These are phyloP conservation scores for Myiozetetes cayanensis DNA, from an alignment of 2,113 vertebrate species.

Conservation along the genomic window DNA sequence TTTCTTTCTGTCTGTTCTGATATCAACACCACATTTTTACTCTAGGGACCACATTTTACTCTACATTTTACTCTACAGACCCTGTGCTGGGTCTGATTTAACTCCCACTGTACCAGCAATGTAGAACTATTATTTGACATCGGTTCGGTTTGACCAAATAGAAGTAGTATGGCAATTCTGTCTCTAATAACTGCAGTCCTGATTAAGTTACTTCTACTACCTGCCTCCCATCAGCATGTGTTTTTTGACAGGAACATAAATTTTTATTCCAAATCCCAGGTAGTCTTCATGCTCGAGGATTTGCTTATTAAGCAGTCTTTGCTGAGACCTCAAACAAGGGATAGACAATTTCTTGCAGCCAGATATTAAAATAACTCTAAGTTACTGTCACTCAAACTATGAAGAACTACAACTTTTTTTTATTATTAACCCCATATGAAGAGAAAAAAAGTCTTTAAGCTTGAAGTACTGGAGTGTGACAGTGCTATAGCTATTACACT, in stretches of 20 bases:
- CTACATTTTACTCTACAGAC: no score
- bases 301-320: slow-evolving; percentile 2
- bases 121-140: background rate
- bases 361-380: background rate
- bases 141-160: background rate
- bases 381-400: background rate
- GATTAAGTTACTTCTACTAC: background rate
- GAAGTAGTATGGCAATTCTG: background rate
- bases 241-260: background rate
- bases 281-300: background rate
- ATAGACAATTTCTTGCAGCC: background rate
- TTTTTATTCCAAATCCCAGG: background rate
- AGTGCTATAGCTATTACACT: background rate
- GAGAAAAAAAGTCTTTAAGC: background rate
- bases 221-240: background rate
- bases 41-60: no score
- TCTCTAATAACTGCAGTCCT: background rate
- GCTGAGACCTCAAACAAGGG: background rate
- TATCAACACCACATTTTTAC: background rate
- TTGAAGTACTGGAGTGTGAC: background rate
- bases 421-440: background rate
- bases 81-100: background rate
- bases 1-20: background rate
- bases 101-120: background rate
- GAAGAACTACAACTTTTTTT: background rate